Conservation (phyloP, 2,113 vertebrate species). For the Tupaia chinensis region DNA sequence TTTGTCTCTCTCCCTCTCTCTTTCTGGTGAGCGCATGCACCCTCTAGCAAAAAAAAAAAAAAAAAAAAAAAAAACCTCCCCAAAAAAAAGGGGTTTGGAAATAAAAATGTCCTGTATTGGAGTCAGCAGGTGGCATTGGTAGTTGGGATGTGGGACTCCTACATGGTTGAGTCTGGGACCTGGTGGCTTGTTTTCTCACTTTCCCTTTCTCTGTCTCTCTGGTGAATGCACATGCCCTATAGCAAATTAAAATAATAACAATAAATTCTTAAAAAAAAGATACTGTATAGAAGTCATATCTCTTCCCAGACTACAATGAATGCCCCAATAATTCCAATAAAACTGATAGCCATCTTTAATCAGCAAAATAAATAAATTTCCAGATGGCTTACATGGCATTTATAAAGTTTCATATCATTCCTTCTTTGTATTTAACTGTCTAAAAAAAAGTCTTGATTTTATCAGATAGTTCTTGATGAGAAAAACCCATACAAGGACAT, state of each 20-base stretch:
- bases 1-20: too few species aligned
- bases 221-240: too few species aligned
- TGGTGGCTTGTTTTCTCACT: too few species aligned
- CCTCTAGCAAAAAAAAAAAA: neutral
- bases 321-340: conserved; percentile 18
- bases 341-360: neutral
- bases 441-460: conserved; percentile 42
- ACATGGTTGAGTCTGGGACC: too few species aligned
- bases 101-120: conserved; percentile 37
- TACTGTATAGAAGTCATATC: neutral
- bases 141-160: too few species aligned
- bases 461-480: conserved; percentile 30
- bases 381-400: conserved; percentile 45
- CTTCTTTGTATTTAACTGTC: conserved; percentile 55
- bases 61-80: neutral
- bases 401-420: conserved; percentile 41
- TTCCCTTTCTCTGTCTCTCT: too few species aligned
- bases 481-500: conserved; percentile 26
- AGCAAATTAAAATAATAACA: too few species aligned
- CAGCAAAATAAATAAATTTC: conserved; percentile 21
- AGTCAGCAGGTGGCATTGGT: neutral
- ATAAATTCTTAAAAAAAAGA: too few species aligned
- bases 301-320: conserved; percentile 31
- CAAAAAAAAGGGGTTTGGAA: neutral
- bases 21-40: too few species aligned